Evolutionary conservation across 1,140 invertebrate genomes (phyloP), one percentile per base, ranked within the genome.

Genomic region (Grapholita molesta): DNA sequence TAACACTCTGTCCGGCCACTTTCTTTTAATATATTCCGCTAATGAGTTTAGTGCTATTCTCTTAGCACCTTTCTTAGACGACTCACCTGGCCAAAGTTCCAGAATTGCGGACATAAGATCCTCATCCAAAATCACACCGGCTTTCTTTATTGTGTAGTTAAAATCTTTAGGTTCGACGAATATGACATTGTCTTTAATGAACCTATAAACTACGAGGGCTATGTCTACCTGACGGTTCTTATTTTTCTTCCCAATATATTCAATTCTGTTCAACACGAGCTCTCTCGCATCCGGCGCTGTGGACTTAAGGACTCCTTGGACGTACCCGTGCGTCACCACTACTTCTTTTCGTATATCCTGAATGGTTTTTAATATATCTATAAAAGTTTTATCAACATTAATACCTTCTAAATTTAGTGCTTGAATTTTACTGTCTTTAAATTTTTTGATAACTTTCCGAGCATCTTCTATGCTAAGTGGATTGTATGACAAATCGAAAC

Each of bases 1-100:
- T 21, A 88, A 65, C 64, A 83, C 79, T 9, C 79, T 78, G 11
- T 90, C 82, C 8, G 88, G 88, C 85, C 85, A 90, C 72, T 85
- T 86, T 28, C 86, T 78, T 53, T 79, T 80, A 11, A 85, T 72
- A 71, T 78, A 88, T 70, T 90, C 88, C 6, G 74, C 83, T 48
- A 89, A 53, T 6, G 66, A 30, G 15, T 15, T 70, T 12, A 89
- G 24, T 11, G 25, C 55, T 28, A 61, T 61, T 9, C 25, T 61
- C 55, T 30, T 61, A 8, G 55, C 23, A 28, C 55, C 55, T 61
- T 61, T 61, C 3, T 61, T 28, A 9, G 25, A 30, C 6, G 21
- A 11, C 7, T 18, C 15, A 11, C 55, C 55, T 6, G 55, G 55
- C 24, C 23, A 61, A 28, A 25, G 25, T n/a, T 61, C n/a, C 12